Percentiles rank a stretch among this genome's conserved stretches.
Evolutionary conservation across 2,888 invertebrate species (phyloP).

Genomic region (Hirtodrosophila trivittata): DNA sequence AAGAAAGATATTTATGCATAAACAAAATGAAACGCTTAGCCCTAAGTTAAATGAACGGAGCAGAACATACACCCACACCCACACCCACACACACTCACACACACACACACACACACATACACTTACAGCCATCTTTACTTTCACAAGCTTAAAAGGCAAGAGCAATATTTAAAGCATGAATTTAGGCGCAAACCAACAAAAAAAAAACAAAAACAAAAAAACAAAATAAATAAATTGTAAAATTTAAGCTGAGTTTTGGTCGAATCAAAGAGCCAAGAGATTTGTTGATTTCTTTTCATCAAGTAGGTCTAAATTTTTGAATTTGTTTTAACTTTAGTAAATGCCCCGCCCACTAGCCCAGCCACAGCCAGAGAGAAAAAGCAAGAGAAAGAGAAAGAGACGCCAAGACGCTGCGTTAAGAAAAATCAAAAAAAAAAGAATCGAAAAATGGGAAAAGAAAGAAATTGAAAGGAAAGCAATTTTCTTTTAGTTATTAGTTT

Average conservation of each 20-base stretch:
- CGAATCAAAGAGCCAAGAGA: conserved; percentile 18
- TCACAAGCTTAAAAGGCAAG: conserved; percentile 57
- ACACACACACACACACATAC: conserved; percentile 30
- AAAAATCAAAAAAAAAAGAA: conserved; percentile 1
- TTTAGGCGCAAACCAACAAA: conserved; percentile 66
- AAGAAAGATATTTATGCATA: conserved; percentile 77
- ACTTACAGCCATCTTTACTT: conserved; percentile 45
- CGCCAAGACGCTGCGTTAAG: too few relatives aligned
- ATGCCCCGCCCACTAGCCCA: conserved; percentile 51
- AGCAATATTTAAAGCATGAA: conserved; percentile 63
- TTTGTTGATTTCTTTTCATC: conserved; percentile 33
- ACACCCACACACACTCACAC: conserved; percentile 36
- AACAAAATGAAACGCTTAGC: conserved; percentile 74
- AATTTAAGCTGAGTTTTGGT: conserved; percentile 27
- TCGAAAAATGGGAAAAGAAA: conserved; percentile 15
- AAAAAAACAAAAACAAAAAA: too few relatives aligned
- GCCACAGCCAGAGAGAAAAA: conserved; percentile 9
- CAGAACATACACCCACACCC: too few relatives aligned
- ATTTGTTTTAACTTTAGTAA: conserved; percentile 58
- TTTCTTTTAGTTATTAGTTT: conserved; percentile 67
- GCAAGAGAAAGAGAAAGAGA: too few relatives aligned
- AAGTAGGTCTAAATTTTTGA: too few relatives aligned
- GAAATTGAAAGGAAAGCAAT: conserved; percentile 47
- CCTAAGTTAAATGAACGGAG: conserved; percentile 78
- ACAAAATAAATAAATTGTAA: too few relatives aligned